These are phyloP conservation scores for Exaiptasia diaphana DNA, from an alignment of 64 coral and sea anemone genomes.

Conservation along the genomic window DNA sequence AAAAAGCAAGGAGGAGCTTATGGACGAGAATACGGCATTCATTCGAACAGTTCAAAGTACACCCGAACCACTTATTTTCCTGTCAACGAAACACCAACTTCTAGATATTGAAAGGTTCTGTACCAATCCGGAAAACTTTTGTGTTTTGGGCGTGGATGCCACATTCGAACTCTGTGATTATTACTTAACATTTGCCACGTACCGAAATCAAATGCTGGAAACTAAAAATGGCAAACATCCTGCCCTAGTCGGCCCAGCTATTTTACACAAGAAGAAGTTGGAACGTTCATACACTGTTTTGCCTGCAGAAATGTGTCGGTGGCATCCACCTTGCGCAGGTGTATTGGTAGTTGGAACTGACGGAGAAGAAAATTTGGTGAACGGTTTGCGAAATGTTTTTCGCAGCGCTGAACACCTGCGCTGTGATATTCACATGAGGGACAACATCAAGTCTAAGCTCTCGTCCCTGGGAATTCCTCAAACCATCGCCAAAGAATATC, in stretches of 20 bases:
- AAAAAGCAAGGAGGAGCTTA: too few relatives aligned
- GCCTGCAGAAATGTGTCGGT: background rate
- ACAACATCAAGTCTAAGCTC: constrained; percentile 47
- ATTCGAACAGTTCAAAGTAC: background rate
- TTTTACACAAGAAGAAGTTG: constrained; percentile 36
- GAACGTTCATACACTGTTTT: constrained; percentile 4
- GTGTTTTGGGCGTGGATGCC: constrained; percentile 8
- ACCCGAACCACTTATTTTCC: constrained; percentile 41
- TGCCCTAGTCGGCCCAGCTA: constrained; percentile 8
- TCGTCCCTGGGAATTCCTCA: background rate
- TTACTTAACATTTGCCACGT: constrained; percentile 23
- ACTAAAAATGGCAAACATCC: constrained; percentile 10
- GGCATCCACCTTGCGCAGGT: background rate
- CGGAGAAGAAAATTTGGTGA: constrained; percentile 30
- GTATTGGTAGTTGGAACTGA: constrained; percentile 31
- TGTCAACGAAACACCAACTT: constrained; percentile 38
- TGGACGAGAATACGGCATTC: too few relatives aligned
- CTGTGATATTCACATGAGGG: constrained; percentile 42
- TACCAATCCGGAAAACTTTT: constrained; percentile 25
- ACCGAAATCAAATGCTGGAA: constrained; percentile 31
- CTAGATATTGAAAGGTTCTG: constrained; percentile 41
- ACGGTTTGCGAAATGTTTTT: constrained; percentile 10
- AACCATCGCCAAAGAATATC: constrained; percentile 1
- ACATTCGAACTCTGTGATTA: constrained; percentile 36
- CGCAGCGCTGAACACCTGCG: constrained; percentile 16